Evolutionary conservation across 2,888 invertebrate species (phyloP), one percentile per base, ranked within the genome.

Genomic region (Nemotelus nigrinus): DNA sequence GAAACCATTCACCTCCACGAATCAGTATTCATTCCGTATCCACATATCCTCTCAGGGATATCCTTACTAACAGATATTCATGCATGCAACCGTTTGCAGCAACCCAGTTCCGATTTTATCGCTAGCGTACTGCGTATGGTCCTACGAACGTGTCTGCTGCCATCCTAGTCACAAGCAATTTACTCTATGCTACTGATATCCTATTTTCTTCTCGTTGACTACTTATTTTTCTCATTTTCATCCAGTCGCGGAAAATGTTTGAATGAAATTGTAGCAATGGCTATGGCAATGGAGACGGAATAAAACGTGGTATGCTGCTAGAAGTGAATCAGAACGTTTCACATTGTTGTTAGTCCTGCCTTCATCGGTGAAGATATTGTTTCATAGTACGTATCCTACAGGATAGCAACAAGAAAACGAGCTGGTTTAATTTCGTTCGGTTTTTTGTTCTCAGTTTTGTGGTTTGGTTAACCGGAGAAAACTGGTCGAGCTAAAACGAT

Each of bases 141-240:
- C 25, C 1, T 63, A 70, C 47, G 53, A 8, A 70, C 70, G 43
- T 70, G 55, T 6, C 55, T 55, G 25, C 25, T 25, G 70, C 70
- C 55, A 53, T 70, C 47, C 25, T 55, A 68, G 68, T 68, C 68
- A 68, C 68, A 44, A 70, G 70, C 70, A 70, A 70, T 70, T 70
- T 53, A 70, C 70, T 53, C 70, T 43, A 70, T 43, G 70, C 47
- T 25, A 25, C 25, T 70, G 70, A 70, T 43, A 39, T 70, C 25
- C 50, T 70, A 6, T 55, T 55, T 45, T 65, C 45, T 25, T n/a
- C 45, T 10, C 10, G 44, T 65, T 45, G 41, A 10, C 45, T 45
- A 8, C 10, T 53, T 53, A 53, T 53, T 53, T 53, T 53, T 53
- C 10, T 53, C 53, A 10, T 53, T 10, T 53, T 6, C 53, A 25